Conservation (phyloP, 2,888 invertebrate genomes). For the Drosophila tripunctata region DNA sequence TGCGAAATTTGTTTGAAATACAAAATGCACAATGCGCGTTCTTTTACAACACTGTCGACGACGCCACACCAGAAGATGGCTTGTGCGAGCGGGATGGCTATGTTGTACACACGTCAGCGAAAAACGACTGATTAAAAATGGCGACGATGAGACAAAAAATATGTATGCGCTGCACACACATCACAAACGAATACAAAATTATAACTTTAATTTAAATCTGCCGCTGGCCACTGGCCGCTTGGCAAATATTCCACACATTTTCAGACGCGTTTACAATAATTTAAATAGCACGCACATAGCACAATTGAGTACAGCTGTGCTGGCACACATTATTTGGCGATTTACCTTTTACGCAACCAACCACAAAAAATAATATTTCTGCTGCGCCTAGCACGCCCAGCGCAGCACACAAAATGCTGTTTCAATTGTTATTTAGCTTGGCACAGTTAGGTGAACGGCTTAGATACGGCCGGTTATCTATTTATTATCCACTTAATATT, state of each 20-base stretch:
- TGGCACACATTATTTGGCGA: conserved; percentile 19
- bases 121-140: conserved; percentile 75
- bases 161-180: conserved; percentile 61
- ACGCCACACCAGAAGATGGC: conserved; percentile 15
- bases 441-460: conserved; percentile 17
- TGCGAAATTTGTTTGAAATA: conserved; percentile 32
- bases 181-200: conserved; percentile 47
- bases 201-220: conserved; percentile 29
- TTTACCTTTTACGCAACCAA: conserved; percentile 78
- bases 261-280: neutral
- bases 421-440: conserved; percentile 15
- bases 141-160: conserved; percentile 70
- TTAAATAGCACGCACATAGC: neutral
- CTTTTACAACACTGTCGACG: conserved; percentile 55
- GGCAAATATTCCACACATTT: neutral
- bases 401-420: conserved; percentile 35
- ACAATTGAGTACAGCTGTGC: neutral
- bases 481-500: conserved; percentile 50
- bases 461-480: conserved; percentile 25
- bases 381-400: conserved; percentile 55
- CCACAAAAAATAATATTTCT: conserved; percentile 41
- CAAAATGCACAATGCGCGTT: conserved; percentile 42
- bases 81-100: conserved; percentile 42
- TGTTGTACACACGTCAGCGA: conserved; percentile 56
- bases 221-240: conserved; percentile 15